Base-by-base conservation (phyloP, 1,140 invertebrate genomes). In the Pectinophora gossypiella region DNA sequence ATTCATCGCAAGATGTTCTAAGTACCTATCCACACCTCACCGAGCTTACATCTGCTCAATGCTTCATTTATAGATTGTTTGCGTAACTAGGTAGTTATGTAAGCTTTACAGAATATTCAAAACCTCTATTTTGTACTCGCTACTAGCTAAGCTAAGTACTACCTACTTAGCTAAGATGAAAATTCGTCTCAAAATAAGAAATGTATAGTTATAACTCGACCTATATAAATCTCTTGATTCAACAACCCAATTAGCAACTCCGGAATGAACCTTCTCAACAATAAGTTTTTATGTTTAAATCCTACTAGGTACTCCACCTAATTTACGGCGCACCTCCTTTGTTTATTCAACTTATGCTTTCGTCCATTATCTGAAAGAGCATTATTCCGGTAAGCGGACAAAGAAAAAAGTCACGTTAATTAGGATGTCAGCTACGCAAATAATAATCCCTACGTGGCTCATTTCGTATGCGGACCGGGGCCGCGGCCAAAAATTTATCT, bases 381-480 rank as follows among this genome's bases (percentile, higher is more conserved):
- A 70, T 64, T 66, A 74, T 71, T 64, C 47, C 51, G 52, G 56
- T 59, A 61, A 38, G 59, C 45, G 59, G 60, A 72, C 64, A 71
- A 69, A 68, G 55, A 69, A 70, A 66, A 74, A 77, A 73, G 66
- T 72, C 68, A 70, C 74, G 66, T 74, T 80, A 80, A 80, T 80
- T 76, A 76, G 68, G 74, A 80, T 74, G 76, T 80, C 74, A 73
- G 72, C 61, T 76, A 65, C 56, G 74, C 76, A 77, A 80, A 80
- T 80, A 80, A 76, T 77, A 77, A 77, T 76, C 68, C 72, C 60
- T 56, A 56, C 50, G 63, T 60, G 60, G 61, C 68, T 78, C 69
- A 76, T 81, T 81, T 72, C 57, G 72, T 73, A 78, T 81, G 75
- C 75, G 64, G 66, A 66, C 48, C 53, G 53, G 59, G 60, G 53